Conservation (phyloP, 1,140 invertebrate species). For the Theocolax elegans region DNA sequence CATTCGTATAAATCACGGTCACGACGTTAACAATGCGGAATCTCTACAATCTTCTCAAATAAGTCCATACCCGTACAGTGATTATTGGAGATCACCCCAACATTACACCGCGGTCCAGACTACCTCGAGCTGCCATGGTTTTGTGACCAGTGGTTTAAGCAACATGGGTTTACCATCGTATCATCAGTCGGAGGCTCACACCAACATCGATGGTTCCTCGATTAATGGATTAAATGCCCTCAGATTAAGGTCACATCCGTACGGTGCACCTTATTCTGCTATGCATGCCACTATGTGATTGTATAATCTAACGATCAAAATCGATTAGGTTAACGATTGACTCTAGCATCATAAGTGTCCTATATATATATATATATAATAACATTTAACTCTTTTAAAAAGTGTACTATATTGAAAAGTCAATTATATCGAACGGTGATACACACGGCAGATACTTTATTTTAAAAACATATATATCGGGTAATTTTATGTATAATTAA, state of each 20-base stretch:
- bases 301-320: no score
- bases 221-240: conserved; percentile 58
- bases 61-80: conserved; percentile 54
- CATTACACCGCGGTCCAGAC: conserved; percentile 51
- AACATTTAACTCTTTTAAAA: no score
- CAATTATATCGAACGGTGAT: no score
- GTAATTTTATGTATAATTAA: no score
- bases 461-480: no score
- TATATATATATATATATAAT: no score
- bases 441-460: no score
- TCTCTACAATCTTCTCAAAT: conserved; percentile 52
- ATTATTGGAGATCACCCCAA: conserved; percentile 57
- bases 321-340: no score
- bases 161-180: not conserved
- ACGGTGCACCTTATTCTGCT: conserved; percentile 59
- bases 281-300: conserved; percentile 67
- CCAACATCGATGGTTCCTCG: conserved; percentile 53
- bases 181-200: conserved; percentile 52
- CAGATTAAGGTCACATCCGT: conserved; percentile 61
- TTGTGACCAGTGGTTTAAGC: not conserved
- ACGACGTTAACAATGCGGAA: conserved; percentile 38
- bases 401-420: no score
- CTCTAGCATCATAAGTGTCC: no score
- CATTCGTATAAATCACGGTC: conserved; percentile 54
- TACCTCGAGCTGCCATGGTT: conserved; percentile 19